Evolutionary conservation across 2,113 vertebrate species (phyloP).

Genomic region (Sigmodon hispidus): DNA sequence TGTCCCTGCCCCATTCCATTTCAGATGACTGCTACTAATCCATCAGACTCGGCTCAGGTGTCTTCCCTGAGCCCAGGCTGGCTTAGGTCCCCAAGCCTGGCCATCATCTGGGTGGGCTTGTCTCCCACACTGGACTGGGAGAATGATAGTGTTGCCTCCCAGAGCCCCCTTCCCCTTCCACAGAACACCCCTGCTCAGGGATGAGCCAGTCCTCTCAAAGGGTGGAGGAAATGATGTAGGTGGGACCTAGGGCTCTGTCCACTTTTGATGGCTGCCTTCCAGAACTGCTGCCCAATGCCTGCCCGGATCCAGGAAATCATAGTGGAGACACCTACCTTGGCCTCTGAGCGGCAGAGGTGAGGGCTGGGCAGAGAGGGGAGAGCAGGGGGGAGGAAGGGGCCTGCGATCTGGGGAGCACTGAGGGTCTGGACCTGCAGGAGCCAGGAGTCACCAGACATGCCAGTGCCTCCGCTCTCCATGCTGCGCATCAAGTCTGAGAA

Average conservation of each 20-base stretch:
- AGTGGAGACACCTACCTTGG: conserved; percentile 85
- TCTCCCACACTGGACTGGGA: background rate
- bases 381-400: background rate
- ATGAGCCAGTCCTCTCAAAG: background rate
- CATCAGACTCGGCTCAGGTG: background rate
- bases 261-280: conserved; percentile 42
- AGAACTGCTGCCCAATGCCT: conserved; percentile 84
- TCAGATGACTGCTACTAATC: background rate
- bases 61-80: background rate
- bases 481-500: conserved; percentile 93
- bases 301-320: conserved; percentile 79
- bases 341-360: conserved; percentile 67
- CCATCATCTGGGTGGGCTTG: background rate
- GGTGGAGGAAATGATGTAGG: conserved; percentile 12
- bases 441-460: background rate
- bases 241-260: conserved; percentile 37
- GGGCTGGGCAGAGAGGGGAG: background rate
- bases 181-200: background rate
- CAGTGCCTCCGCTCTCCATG: conserved; percentile 69
- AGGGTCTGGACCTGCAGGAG: conserved; percentile 68
- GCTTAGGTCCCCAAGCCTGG: background rate
- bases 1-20: background rate
- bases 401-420: background rate
- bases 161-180: background rate
- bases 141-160: background rate